These are phyloP conservation scores for Parochlus steinenii DNA, from an alignment of 2,888 invertebrate genomes.

Conservation along the genomic window DNA sequence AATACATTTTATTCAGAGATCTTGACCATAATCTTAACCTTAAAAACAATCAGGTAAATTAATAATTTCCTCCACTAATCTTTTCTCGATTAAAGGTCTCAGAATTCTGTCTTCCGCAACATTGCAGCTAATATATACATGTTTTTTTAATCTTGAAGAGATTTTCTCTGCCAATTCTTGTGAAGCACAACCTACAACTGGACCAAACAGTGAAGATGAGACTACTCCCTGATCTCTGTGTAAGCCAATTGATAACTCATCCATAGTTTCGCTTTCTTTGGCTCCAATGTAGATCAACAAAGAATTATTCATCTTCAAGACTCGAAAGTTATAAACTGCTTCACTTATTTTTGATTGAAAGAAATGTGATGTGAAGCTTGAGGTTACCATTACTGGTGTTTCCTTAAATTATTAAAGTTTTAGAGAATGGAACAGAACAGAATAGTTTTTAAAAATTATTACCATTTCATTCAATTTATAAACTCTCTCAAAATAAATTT, in stretches of 20 bases:
- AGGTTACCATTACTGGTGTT: too few species aligned
- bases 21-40: background rate
- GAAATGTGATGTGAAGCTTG: too few species aligned
- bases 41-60: constrained; percentile 14
- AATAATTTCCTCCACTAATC: constrained; percentile 29
- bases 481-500: too few species aligned
- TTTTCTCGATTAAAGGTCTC: constrained; percentile 26
- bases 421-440: too few species aligned
- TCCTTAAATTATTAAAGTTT: too few species aligned
- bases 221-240: constrained; percentile 19
- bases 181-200: constrained; percentile 24
- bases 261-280: constrained; percentile 22
- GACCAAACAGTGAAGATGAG: constrained; percentile 28
- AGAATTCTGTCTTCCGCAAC: constrained; percentile 24
- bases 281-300: constrained; percentile 31
- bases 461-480: too few species aligned
- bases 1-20: background rate
- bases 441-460: too few species aligned
- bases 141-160: constrained; percentile 28
- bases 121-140: constrained; percentile 34
- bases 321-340: constrained; percentile 28
- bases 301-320: constrained; percentile 30
- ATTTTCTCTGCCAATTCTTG: constrained; percentile 25
- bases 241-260: constrained; percentile 25
- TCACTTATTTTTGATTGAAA: too few species aligned